Conservation (phyloP, 1,140 invertebrate species). For the Brachionus asplanchnoidis region DNA sequence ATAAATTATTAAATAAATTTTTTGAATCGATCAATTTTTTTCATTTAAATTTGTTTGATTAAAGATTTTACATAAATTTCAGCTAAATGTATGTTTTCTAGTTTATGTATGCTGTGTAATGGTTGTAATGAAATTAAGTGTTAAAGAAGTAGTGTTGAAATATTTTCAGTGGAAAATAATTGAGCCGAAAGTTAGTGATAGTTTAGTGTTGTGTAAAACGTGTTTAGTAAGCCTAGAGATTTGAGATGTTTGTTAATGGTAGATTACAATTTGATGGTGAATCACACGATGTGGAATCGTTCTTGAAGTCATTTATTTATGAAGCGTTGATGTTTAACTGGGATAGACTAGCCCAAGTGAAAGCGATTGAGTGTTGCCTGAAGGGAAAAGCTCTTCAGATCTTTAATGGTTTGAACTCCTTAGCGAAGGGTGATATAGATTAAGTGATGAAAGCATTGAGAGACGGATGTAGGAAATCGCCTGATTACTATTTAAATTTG, state of each 20-base stretch:
- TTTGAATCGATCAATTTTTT: no score
- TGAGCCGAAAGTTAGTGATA: background rate
- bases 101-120: no score
- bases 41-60: no score
- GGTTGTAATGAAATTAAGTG: background rate
- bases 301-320: conserved; percentile 5
- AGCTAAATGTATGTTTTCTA: no score
- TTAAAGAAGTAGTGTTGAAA: background rate
- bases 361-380: conserved; percentile 2
- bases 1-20: no score
- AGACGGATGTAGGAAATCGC: background rate
- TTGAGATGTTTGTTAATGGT: background rate
- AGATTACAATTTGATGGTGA: conserved; percentile 13
- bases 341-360: background rate
- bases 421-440: background rate
- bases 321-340: background rate
- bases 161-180: background rate
- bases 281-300: background rate
- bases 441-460: background rate
- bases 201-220: background rate
- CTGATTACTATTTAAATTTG: background rate
- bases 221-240: background rate
- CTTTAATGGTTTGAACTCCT: background rate
- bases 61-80: no score
- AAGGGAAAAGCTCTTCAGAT: background rate